These are phyloP conservation scores for Phrynosoma blainvillii DNA, from an alignment of 2,113 vertebrate genomes.

Conservation along the genomic window DNA sequence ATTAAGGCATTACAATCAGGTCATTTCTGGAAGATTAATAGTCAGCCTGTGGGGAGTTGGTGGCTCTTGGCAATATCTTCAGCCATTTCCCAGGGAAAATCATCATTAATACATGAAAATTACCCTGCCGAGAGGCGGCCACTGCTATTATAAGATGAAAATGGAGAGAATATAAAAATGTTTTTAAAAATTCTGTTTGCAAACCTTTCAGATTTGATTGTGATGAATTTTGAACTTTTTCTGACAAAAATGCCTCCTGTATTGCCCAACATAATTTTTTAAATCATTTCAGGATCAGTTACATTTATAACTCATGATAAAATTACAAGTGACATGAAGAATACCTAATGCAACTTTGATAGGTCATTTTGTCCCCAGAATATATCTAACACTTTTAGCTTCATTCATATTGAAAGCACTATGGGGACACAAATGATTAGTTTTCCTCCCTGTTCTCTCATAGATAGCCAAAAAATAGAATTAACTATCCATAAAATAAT, in stretches of 20 bases:
- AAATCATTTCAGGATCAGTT: slow-evolving; percentile 16
- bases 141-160: slow-evolving; percentile 21
- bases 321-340: background rate
- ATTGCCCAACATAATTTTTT: background rate
- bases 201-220: background rate
- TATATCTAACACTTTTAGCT: background rate
- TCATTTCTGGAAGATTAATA: slow-evolving; percentile 28
- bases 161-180: background rate
- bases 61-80: slow-evolving; percentile 19
- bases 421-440: background rate
- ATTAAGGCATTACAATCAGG: slow-evolving; percentile 8
- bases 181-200: background rate
- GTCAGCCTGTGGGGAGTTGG: background rate
- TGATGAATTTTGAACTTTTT: background rate
- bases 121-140: background rate
- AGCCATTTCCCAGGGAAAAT: slow-evolving; percentile 8
- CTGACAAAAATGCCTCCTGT: background rate
- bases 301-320: slow-evolving; percentile 7
- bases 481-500: background rate
- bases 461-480: background rate
- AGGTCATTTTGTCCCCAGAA: background rate
- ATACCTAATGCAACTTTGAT: background rate
- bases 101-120: slow-evolving; percentile 27
- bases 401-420: background rate
- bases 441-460: slow-evolving; percentile 31